phyloP scores from a whole-genome alignment of 1,140 invertebrate species.

The Lucilia sericata region DNA sequence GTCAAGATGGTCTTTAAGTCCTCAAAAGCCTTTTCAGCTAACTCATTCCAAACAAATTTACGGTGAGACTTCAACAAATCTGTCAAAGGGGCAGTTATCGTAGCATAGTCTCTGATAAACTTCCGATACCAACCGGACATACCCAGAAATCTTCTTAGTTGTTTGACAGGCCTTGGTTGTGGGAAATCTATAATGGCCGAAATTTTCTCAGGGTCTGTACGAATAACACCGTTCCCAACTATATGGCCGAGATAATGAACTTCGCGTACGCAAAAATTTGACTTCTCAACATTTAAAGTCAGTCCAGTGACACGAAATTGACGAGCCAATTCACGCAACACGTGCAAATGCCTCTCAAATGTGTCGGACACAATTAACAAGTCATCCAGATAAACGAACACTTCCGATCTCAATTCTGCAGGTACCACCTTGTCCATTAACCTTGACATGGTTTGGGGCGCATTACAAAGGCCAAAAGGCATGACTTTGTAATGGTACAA shows the following conservation, averaged over 20 bases:
- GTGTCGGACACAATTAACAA: not conserved
- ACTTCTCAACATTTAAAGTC: conserved; percentile 48
- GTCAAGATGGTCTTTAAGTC: conserved; percentile 55
- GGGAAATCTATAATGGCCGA: conserved; percentile 39
- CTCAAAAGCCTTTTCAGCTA: conserved; percentile 58
- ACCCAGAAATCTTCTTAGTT: conserved; percentile 54
- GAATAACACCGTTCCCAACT: conserved; percentile 53
- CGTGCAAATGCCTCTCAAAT: conserved; percentile 20
- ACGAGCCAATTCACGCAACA: conserved; percentile 36
- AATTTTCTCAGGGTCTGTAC: conserved; percentile 37
- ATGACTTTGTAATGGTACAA: not conserved
- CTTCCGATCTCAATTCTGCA: not conserved
- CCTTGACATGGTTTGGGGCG: conserved; percentile 39
- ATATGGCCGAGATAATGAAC: conserved; percentile 41
- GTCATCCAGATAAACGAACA: not conserved
- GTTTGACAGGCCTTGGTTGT: conserved; percentile 49
- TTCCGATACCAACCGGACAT: conserved; percentile 64
- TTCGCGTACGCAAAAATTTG: conserved; percentile 64
- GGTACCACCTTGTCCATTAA: conserved; percentile 42
- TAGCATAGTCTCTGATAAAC: conserved; percentile 62
- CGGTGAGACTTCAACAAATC: conserved; percentile 45
- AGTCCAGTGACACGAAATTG: not conserved
- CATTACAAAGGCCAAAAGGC: conserved; percentile 46
- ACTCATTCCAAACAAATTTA: conserved; percentile 50
- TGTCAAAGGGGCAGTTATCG: conserved; percentile 48